A percentile compares a stretch with the other conserved stretches of the same genome.
phyloP scores from a whole-genome alignment of 2,888 invertebrate genomes.

The Enoplolaimus lenunculus region DNA sequence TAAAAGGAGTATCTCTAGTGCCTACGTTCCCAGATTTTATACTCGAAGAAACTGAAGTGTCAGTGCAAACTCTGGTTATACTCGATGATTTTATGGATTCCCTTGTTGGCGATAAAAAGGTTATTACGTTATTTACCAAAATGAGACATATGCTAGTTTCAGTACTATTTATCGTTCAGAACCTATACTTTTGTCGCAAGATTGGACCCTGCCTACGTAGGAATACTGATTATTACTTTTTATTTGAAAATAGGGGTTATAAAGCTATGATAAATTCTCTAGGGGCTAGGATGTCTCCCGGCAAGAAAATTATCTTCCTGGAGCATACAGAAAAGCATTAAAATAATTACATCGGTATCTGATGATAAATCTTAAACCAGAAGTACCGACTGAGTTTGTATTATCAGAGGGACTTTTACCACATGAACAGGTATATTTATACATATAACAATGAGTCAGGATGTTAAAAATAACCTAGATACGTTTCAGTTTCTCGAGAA shows the following conservation, averaged over 20 bases:
- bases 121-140: neutral
- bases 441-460: neutral
- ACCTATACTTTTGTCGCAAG: neutral
- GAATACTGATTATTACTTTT: neutral
- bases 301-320: neutral
- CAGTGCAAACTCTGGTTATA: neutral
- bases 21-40: neutral
- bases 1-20: neutral
- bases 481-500: neutral
- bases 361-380: conserved; percentile 1
- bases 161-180: neutral
- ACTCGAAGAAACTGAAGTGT: neutral
- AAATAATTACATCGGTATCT: neutral
- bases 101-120: neutral
- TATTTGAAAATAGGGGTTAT: conserved; percentile 2
- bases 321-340: conserved; percentile 3
- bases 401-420: conserved; percentile 2
- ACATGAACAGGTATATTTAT: neutral
- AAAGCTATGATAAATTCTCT: neutral
- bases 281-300: neutral
- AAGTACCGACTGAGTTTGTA: neutral
- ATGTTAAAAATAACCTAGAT: neutral
- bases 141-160: neutral
- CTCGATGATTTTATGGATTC: conserved; percentile 1
- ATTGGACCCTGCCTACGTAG: neutral